Base-by-base conservation (phyloP, 2,797 vertebrate species). In the Bovichtus variegatus region DNA sequence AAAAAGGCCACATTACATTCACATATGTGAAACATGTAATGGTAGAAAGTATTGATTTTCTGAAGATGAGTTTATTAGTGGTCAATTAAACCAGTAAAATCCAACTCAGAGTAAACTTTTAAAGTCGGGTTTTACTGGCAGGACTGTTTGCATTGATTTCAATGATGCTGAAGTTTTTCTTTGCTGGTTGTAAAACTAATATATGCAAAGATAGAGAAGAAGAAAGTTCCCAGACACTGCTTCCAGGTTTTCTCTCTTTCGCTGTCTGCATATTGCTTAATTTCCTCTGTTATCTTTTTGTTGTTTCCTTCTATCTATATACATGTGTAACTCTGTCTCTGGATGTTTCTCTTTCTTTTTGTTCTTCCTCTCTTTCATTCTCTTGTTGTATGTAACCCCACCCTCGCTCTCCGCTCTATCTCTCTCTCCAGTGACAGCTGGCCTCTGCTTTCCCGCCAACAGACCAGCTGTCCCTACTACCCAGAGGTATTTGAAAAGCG, bases 361-460 rank as follows among this genome's bases (percentile, higher is more conserved):
- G 5, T 46, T 55, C 19, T 19, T 62, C 29, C 36, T 31, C 13
- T 44, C 18, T 21, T 2, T 47, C 46, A 34, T 2, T 53, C 41
- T 66, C 27, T 38, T 10, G 7, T 3, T 50, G 36, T 3, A 9
- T 47, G 29, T 23, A 31, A 46, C 13, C 31, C 18, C 57, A 7
- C 31, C 23, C 57, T 40, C 31, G 0, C 60, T 65, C 44, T 40
- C 65, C 25, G 8, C 34, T 21, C 43, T 23, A 61, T 41, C 62
- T 61, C 51, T 77, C 67, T 58, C 64, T 47, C 21, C 60, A 50
- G 71, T 74, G 85, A 89, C 91, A 91, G 90, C 90, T 91, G 90
- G 80, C 71, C 77, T 71, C 60, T 54, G 67, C 40, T 89, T 90
- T 92, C 91, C 90, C 91, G 90, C 91, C 89, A 91, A 91, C 73